Evolutionary conservation across 2,888 invertebrate species (phyloP).

Genomic region (Molanna angustata): DNA sequence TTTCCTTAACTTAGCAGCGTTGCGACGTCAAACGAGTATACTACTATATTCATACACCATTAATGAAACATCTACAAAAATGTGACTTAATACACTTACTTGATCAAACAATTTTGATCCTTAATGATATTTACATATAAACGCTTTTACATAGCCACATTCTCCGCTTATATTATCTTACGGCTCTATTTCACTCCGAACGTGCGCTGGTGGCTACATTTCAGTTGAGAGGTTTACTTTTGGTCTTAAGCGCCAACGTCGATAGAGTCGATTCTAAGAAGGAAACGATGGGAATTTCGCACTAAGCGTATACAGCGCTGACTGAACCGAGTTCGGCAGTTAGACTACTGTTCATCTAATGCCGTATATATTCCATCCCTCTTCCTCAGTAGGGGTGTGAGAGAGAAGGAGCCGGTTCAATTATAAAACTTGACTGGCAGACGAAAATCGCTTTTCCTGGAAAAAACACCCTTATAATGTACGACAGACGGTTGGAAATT

Average conservation of each 20-base stretch:
- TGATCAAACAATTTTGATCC: constrained; percentile 9
- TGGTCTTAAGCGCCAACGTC: constrained; percentile 18
- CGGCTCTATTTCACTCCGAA: constrained; percentile 6
- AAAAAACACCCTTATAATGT: constrained; percentile 12
- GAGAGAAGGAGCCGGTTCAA: constrained; percentile 24
- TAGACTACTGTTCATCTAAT: constrained; percentile 32
- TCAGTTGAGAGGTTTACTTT: constrained; percentile 13
- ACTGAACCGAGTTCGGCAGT: constrained; percentile 20
- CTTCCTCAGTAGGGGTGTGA: constrained; percentile 9
- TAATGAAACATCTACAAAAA: constrained; percentile 25
- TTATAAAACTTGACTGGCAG: constrained; percentile 29
- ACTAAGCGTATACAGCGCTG: constrained; percentile 17
- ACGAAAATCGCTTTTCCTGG: constrained; percentile 9
- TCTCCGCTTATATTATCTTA: neutral
- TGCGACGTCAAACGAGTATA: constrained; percentile 31
- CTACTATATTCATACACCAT: constrained; percentile 17
- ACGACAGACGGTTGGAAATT: constrained; percentile 1
- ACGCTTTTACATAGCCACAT: neutral
- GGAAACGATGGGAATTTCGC: constrained; percentile 5
- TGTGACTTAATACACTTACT: constrained; percentile 1
- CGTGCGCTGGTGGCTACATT: constrained; percentile 29
- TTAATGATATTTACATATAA: neutral
- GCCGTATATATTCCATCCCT: constrained; percentile 24
- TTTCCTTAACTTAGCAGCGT: constrained; percentile 8
- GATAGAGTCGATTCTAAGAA: constrained; percentile 21